These are phyloP conservation scores for Campylorhamphus procurvoides DNA, from an alignment of 2,113 vertebrate genomes.

Conservation along the genomic window DNA sequence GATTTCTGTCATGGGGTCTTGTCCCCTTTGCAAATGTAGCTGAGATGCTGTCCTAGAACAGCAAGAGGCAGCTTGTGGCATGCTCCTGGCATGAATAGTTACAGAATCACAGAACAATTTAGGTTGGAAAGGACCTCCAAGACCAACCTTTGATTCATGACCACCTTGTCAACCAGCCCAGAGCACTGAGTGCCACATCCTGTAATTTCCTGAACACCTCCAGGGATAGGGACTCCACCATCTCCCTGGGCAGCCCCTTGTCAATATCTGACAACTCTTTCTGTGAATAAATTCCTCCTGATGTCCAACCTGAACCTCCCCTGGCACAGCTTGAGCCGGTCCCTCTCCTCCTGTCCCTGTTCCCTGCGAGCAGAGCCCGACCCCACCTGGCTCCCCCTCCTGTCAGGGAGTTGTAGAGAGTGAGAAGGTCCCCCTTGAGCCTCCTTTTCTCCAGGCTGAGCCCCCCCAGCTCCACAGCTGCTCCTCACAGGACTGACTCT, in stretches of 20 bases:
- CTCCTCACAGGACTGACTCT: neutral
- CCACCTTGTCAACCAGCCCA: neutral
- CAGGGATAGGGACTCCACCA: neutral
- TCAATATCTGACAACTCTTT: neutral
- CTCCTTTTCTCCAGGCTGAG: neutral
- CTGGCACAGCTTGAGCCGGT: neutral
- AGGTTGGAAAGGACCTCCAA: neutral
- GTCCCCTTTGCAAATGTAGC: neutral
- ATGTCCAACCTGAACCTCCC: neutral
- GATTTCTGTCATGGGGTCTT: accelerated
- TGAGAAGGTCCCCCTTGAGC: neutral
- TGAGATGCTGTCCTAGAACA: neutral
- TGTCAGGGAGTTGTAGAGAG: neutral
- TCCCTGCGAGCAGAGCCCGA: neutral
- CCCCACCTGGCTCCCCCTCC: neutral
- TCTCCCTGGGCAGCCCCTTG: neutral
- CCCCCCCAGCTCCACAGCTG: neutral
- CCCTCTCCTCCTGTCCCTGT: neutral
- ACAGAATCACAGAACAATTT: neutral
- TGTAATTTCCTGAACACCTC: neutral
- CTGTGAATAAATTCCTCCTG: neutral
- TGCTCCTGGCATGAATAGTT: neutral
- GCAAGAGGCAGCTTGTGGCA: neutral
- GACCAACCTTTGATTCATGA: neutral
- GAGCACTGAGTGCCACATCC: neutral